These are phyloP conservation scores for Echeneis naucrates DNA, from an alignment of 2,797 vertebrate species.

Conservation along the genomic window DNA sequence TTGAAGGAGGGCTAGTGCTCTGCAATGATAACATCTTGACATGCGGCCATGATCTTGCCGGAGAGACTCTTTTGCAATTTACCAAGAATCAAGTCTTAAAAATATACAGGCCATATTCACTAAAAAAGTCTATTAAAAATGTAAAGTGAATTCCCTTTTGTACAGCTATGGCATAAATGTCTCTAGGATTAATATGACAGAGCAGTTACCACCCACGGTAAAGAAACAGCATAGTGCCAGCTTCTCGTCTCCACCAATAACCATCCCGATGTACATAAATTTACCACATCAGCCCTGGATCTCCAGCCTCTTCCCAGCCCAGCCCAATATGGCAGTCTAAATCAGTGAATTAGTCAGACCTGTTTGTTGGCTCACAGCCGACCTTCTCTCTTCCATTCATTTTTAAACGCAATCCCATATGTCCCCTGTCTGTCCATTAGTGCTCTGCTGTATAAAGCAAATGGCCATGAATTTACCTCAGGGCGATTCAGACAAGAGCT, in stretches of 20 bases:
- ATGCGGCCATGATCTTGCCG: background rate
- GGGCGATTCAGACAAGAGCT: slow-evolving; percentile 71
- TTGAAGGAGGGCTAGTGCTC: background rate
- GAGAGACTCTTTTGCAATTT: background rate
- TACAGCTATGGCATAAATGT: background rate
- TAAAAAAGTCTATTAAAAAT: slow-evolving; percentile 14
- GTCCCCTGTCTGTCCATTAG: slow-evolving; percentile 77
- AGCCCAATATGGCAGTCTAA: slow-evolving; percentile 4
- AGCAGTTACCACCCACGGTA: slow-evolving; percentile 17
- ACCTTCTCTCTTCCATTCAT: slow-evolving; percentile 81
- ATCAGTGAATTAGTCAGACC: slow-evolving; percentile 72
- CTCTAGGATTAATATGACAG: slow-evolving; percentile 3
- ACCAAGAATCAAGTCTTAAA: too few relatives aligned
- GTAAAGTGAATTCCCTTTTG: background rate
- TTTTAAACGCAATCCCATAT: slow-evolving; percentile 81
- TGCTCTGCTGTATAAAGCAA: slow-evolving; percentile 77
- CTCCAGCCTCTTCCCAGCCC: background rate
- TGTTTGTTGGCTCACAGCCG: slow-evolving; percentile 82
- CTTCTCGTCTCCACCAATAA: slow-evolving; percentile 39
- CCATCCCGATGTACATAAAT: slow-evolving; percentile 2
- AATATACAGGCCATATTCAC: background rate
- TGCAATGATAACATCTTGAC: slow-evolving; percentile 6
- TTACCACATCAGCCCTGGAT: slow-evolving; percentile 16
- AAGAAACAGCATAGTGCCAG: slow-evolving; percentile 47
- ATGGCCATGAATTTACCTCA: slow-evolving; percentile 82